A percentile compares a stretch with the other conserved stretches of the same genome.
phyloP scores from a whole-genome alignment of 92 coral and sea anemone species.

The Porites lobata region DNA sequence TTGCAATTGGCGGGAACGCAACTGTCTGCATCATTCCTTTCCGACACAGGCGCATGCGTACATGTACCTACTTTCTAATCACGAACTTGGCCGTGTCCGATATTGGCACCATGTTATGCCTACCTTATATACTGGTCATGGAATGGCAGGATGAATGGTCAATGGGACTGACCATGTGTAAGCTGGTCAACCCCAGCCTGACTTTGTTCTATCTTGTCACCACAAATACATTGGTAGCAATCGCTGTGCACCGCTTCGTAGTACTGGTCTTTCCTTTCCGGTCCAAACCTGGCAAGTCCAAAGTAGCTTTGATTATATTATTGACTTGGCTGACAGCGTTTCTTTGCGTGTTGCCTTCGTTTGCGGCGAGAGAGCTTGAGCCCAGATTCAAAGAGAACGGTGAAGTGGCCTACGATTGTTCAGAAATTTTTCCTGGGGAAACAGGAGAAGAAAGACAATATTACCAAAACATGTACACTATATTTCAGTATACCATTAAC shows the following conservation, averaged over 20 bases:
- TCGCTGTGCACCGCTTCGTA: conserved; percentile 85
- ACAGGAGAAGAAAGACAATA: conserved; percentile 41
- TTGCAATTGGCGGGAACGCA: conserved; percentile 80
- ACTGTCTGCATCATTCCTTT: conserved; percentile 84
- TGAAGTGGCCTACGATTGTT: conserved; percentile 21
- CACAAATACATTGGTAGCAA: conserved; percentile 86
- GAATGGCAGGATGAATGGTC: conserved; percentile 59
- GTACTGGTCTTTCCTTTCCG: conserved; percentile 84
- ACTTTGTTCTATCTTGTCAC: conserved; percentile 84
- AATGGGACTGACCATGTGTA: conserved; percentile 80
- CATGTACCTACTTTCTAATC: conserved; percentile 83
- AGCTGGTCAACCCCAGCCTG: conserved; percentile 84
- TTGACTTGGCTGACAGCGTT: conserved; percentile 84
- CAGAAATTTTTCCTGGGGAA: conserved; percentile 77
- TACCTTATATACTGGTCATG: conserved; percentile 73
- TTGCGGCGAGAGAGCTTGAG: conserved; percentile 62
- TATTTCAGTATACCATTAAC: conserved; percentile 75
- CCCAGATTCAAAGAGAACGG: neutral
- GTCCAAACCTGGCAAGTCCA: conserved; percentile 63
- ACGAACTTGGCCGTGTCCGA: conserved; percentile 91
- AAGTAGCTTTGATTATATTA: conserved; percentile 66
- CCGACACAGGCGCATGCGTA: conserved; percentile 83
- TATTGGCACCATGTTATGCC: conserved; percentile 80
- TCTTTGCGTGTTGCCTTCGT: conserved; percentile 80
- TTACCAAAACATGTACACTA: conserved; percentile 53